Evolutionary conservation across 2,888 invertebrate genomes (phyloP).

Genomic region (Chamaedrilus cognettii): DNA sequence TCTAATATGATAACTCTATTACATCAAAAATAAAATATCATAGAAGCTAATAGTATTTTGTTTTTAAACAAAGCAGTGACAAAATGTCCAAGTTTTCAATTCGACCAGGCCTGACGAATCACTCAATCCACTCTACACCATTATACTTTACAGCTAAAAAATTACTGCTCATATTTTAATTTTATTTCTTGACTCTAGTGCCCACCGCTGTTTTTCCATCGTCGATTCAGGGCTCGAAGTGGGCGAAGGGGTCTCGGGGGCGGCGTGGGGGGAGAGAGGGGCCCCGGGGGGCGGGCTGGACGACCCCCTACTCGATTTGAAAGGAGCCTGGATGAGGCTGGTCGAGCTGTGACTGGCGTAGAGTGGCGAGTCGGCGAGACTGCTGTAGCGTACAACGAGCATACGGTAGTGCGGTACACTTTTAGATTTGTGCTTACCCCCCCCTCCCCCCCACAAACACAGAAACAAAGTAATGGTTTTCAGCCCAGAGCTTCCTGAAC

Average conservation of each 20-base stretch:
- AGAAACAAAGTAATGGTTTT: too few relatives aligned
- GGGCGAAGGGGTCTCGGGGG: conserved; percentile 62
- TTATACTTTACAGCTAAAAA: too few relatives aligned
- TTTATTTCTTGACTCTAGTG: too few relatives aligned
- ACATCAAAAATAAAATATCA: too few relatives aligned
- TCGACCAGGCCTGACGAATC: too few relatives aligned
- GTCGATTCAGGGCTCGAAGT: conserved; percentile 50
- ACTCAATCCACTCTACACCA: too few relatives aligned
- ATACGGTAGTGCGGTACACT: neutral
- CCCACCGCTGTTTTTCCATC: conserved; percentile 18
- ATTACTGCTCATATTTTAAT: too few relatives aligned
- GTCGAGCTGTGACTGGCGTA: conserved; percentile 41
- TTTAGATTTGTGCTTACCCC: neutral
- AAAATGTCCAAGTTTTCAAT: too few relatives aligned
- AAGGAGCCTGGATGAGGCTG: conserved; percentile 28
- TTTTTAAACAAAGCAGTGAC: too few relatives aligned
- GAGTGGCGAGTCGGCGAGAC: conserved; percentile 26
- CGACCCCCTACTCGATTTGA: conserved; percentile 43
- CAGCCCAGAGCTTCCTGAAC: too few relatives aligned
- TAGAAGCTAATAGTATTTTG: too few relatives aligned
- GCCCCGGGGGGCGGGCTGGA: conserved; percentile 46
- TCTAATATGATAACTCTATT: too few relatives aligned
- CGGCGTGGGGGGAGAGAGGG: conserved; percentile 59
- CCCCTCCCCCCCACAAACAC: neutral
- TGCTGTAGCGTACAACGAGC: neutral